Base-by-base conservation (phyloP, 2,113 vertebrate genomes). In the Barnardius zonarius region DNA sequence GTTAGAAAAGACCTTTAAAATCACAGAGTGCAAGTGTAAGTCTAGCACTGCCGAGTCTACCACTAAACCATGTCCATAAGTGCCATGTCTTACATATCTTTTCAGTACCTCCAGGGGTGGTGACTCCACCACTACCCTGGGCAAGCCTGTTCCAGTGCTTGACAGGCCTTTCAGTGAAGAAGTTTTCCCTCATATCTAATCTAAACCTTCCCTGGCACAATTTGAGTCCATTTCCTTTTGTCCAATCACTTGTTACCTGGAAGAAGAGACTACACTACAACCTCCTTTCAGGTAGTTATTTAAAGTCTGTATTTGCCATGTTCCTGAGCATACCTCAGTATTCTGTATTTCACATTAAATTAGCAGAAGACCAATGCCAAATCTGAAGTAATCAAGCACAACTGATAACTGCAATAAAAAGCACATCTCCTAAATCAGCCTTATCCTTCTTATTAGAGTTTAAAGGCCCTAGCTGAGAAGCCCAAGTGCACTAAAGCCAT, bases 321-420 rank as follows among this genome's bases (percentile, higher is more conserved):
- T 75, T 91, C 63, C 39, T 28, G 28, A 87, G 28, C 48, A 13
- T 39, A 31, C 20, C 48, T 16, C 7, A 24, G 31, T 55, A 23
- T 72, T 67, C 57, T 55, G 5, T 9, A 12, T 41, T 48, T 76
- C 35, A 39, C 39, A 30, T 82, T 95, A 25, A 75, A 76, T 73
- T 79, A 88, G 48, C 25, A 76, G 67, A 92, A 69, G 7, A 22
- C 25, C 1, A 0, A 62, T 64, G 27, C 48, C 67, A 2, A 5
- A 27, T 92, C 49, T 80, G 54, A 83, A 74, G 51, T 43, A 90
- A 72, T 77, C n/a, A 73, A 90, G 59, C 39, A 64, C 9, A 88
- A 67, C 61, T 81, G 86, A 90, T 72, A 89, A 52, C 39, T 82
- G 35, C 17, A 92, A 16, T 86, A 93, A 88, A 77, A 57, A 30